Evolutionary conservation across 2,888 invertebrate genomes (phyloP).

Genomic region (Agonopterix arenella): DNA sequence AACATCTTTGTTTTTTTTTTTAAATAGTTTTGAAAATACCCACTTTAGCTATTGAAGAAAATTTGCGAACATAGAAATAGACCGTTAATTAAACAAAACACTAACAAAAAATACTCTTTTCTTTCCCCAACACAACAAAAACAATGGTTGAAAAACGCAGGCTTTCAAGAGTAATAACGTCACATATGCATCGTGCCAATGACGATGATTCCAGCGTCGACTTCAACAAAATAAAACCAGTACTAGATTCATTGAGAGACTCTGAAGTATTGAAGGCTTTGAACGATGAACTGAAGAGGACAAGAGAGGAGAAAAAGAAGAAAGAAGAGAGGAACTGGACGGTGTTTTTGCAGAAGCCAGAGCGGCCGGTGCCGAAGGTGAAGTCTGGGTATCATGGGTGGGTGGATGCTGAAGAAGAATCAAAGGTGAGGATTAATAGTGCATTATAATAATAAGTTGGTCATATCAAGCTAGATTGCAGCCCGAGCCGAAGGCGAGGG

Average conservation of each 20-base stretch:
- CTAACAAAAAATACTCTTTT: background rate
- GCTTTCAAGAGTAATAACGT: constrained; percentile 47
- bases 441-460: background rate
- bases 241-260: constrained; percentile 78
- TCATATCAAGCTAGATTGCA: background rate
- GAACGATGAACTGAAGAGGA: constrained; percentile 70
- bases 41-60: too few species aligned
- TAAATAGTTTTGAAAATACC: too few species aligned
- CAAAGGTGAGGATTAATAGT: constrained; percentile 26
- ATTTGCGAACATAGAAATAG: too few species aligned
- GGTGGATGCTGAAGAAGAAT: constrained; percentile 21
- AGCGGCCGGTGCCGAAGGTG: constrained; percentile 78
- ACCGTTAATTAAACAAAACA: background rate
- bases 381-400: constrained; percentile 43
- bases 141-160: constrained; percentile 42
- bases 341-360: constrained; percentile 86
- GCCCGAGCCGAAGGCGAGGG: too few species aligned
- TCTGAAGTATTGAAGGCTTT: constrained; percentile 82
- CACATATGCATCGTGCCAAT: constrained; percentile 55
- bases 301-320: constrained; percentile 66
- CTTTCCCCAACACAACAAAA: constrained; percentile 6
- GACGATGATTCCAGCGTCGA: constrained; percentile 77
- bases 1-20: too few species aligned
- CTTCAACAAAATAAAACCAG: constrained; percentile 81
- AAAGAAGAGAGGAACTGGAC: constrained; percentile 81